Evolutionary conservation across 2,113 vertebrate species (phyloP).

Genomic region (Brachypodius melanocephalos): DNA sequence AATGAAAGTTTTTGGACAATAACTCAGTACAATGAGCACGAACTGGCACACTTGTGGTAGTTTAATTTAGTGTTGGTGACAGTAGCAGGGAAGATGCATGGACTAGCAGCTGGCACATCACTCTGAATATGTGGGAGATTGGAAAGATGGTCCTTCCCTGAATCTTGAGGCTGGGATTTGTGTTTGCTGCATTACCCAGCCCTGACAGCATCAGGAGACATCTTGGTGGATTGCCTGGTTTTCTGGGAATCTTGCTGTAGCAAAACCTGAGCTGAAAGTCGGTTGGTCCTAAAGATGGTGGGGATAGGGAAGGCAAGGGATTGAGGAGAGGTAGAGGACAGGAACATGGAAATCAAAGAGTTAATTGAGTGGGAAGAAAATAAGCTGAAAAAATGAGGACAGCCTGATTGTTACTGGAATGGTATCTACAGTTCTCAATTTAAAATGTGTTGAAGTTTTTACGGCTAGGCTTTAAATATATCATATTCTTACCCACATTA

Average conservation of each 20-base stretch:
- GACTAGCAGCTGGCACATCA: rapidly evolving
- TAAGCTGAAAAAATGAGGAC: not conserved
- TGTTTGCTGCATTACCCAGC: not conserved
- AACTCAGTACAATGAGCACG: not conserved
- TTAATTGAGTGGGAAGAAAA: not conserved
- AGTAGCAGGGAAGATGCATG: not conserved
- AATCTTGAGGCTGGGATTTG: not conserved
- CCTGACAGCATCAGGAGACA: not conserved
- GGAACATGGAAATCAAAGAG: not conserved
- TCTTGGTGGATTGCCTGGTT: not conserved
- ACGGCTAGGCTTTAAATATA: not conserved
- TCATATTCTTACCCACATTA: not conserved
- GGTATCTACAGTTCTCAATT: not conserved
- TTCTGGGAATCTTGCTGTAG: not conserved
- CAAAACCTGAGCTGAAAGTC: not conserved
- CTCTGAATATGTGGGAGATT: not conserved
- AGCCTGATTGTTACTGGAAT: not conserved
- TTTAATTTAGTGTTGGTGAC: not conserved
- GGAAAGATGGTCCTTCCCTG: not conserved
- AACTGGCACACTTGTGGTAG: not conserved
- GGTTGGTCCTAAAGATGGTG: not conserved
- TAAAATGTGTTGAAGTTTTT: conserved; percentile 2
- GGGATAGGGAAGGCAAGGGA: not conserved
- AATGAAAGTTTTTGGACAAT: not conserved
- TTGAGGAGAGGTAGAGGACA: not conserved